Evolutionary conservation across 2,888 invertebrate genomes (phyloP).

Genomic region (Diarsia mendica): DNA sequence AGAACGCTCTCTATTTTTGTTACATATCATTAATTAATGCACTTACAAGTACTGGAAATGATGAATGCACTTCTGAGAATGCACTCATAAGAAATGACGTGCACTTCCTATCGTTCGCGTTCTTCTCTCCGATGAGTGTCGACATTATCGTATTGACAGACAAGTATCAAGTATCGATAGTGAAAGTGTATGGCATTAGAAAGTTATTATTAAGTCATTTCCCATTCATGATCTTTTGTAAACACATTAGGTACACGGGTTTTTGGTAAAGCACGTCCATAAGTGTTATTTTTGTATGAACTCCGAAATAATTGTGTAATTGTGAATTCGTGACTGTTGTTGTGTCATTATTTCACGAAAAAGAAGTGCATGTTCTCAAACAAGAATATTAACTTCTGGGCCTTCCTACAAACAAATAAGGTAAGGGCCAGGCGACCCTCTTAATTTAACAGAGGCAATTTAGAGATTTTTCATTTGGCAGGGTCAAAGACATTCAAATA

Average conservation of each 20-base stretch:
- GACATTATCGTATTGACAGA: slow-evolving; percentile 59
- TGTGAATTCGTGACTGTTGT: background rate
- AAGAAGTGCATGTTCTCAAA: background rate
- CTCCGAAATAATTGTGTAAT: background rate
- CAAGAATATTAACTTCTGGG: too few species aligned
- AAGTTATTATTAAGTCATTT: slow-evolving; percentile 56
- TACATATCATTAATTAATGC: background rate
- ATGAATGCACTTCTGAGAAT: too few species aligned
- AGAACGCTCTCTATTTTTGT: background rate
- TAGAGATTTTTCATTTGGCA: too few species aligned
- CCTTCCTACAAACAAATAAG: too few species aligned
- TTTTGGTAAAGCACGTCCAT: slow-evolving; percentile 31
- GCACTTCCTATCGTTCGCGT: slow-evolving; percentile 19
- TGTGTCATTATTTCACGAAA: background rate
- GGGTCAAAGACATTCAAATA: too few species aligned
- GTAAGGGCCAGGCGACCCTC: too few species aligned
- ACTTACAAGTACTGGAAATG: slow-evolving; percentile 8
- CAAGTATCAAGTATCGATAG: slow-evolving; percentile 52
- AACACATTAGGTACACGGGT: slow-evolving; percentile 22
- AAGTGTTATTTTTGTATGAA: background rate
- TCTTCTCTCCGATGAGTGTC: slow-evolving; percentile 36
- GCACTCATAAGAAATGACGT: slow-evolving; percentile 17
- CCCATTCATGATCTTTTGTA: slow-evolving; percentile 47
- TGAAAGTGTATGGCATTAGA: slow-evolving; percentile 57
- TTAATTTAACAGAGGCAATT: too few species aligned